These are phyloP conservation scores for Drepanosiphum platanoidis DNA, from an alignment of 2,888 invertebrate genomes.

Conservation along the genomic window DNA sequence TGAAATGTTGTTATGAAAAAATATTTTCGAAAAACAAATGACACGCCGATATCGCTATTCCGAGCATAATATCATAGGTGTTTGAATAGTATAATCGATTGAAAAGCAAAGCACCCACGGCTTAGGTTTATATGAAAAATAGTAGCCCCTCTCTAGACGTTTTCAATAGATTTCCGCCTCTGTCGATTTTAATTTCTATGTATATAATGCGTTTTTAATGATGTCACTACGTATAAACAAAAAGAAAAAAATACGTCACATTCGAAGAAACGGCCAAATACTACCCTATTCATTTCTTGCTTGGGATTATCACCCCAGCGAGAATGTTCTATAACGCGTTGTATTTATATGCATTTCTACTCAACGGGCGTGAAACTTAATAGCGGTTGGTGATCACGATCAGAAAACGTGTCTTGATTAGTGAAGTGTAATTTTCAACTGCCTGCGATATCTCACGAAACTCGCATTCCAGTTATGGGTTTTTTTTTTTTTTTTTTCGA, in stretches of 20 bases:
- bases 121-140: no score
- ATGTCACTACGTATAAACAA: neutral
- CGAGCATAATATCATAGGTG: no score
- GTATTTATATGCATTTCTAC: neutral
- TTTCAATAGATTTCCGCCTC: no score
- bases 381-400: neutral
- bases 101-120: no score
- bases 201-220: neutral
- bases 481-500: neutral
- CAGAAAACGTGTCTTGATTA: conserved; percentile 32
- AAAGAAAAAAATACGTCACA: neutral
- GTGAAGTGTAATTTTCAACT: neutral
- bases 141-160: no score
- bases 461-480: neutral
- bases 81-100: neutral
- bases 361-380: neutral
- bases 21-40: no score
- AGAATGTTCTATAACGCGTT: neutral
- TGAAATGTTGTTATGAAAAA: no score
- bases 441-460: neutral
- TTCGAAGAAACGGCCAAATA: neutral
- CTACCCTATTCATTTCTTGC: neutral
- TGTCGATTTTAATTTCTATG: neutral
- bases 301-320: neutral
- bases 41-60: no score